A percentile compares a stretch with the other conserved stretches of the same genome.
Conservation (phyloP, 2,797 vertebrate genomes). For the Leuciscus waleckii region DNA sequence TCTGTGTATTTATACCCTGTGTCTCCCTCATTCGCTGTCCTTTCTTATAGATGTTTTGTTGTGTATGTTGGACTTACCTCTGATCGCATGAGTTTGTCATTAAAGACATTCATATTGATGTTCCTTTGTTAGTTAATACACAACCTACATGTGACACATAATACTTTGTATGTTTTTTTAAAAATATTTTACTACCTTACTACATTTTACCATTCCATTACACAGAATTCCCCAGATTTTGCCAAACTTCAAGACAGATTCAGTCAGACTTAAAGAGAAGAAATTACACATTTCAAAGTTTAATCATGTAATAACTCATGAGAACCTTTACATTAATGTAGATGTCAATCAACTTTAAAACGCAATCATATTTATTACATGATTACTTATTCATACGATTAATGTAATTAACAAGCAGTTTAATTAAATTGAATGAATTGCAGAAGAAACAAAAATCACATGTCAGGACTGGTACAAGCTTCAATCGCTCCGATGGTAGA, state of each 20-base stretch:
- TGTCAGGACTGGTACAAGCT: not conserved
- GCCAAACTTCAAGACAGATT: not conserved
- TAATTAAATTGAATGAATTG: not conserved
- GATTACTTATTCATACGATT: not conserved
- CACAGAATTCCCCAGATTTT: not conserved
- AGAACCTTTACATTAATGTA: not conserved
- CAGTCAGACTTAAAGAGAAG: not conserved
- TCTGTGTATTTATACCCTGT: too few relatives aligned
- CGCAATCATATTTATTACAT: not conserved
- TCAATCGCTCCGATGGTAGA: not conserved
- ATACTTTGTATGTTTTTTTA: not conserved
- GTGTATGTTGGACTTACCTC: too few relatives aligned
- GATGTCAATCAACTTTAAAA: not conserved
- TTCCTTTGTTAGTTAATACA: too few relatives aligned
- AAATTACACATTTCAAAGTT: not conserved
- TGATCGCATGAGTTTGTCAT: too few relatives aligned
- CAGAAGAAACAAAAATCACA: not conserved
- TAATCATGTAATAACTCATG: not conserved
- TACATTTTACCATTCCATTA: not conserved
- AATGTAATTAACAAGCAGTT: constrained; percentile 1
- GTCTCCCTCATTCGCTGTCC: too few relatives aligned
- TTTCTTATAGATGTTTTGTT: too few relatives aligned
- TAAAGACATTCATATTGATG: too few relatives aligned
- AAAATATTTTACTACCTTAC: not conserved
- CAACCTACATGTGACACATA: too few relatives aligned